A percentile compares a stretch with the other conserved stretches of the same genome.
These are phyloP conservation scores for Drosophila tropicalis DNA, from an alignment of 1,140 invertebrate species.

Conservation along the genomic window DNA sequence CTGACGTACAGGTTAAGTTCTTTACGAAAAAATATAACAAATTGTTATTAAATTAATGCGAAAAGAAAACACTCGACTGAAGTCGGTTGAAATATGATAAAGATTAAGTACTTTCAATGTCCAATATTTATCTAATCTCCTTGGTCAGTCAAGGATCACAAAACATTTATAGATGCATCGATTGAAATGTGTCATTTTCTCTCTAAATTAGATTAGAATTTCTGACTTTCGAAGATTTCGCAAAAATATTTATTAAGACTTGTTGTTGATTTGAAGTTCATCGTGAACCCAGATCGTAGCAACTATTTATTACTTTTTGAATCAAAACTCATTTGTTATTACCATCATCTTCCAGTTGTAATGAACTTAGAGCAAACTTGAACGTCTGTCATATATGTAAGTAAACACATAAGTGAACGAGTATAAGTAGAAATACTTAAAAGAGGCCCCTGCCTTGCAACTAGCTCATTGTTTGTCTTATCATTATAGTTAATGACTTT, in stretches of 20 bases:
- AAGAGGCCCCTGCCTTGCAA: not conserved
- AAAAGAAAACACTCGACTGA: not conserved
- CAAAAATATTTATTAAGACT: not conserved
- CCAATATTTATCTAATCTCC: conserved; percentile 1
- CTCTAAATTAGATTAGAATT: not conserved
- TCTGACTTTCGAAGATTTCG: not conserved
- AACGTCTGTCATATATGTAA: not conserved
- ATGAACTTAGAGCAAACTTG: conserved; percentile 9
- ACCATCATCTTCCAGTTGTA: not conserved
- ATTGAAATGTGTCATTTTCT: not conserved
- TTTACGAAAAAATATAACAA: not conserved
- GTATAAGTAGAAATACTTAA: not conserved
- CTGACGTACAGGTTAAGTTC: conserved; percentile 1
- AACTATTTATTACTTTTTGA: not conserved
- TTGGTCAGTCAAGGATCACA: not conserved
- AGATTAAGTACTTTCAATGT: not conserved
- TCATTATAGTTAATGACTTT: conserved; percentile 10
- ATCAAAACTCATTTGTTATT: not conserved
- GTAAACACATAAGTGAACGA: not conserved
- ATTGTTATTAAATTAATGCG: conserved; percentile 4
- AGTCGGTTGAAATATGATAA: not conserved
- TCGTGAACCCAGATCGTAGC: too few relatives aligned
- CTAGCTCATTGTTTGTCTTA: conserved; percentile 10
- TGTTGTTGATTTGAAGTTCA: too few relatives aligned
- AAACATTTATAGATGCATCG: not conserved